Evolutionary conservation across 2,888 invertebrate genomes (phyloP).

Genomic region (Toxonevra muliebris): DNA sequence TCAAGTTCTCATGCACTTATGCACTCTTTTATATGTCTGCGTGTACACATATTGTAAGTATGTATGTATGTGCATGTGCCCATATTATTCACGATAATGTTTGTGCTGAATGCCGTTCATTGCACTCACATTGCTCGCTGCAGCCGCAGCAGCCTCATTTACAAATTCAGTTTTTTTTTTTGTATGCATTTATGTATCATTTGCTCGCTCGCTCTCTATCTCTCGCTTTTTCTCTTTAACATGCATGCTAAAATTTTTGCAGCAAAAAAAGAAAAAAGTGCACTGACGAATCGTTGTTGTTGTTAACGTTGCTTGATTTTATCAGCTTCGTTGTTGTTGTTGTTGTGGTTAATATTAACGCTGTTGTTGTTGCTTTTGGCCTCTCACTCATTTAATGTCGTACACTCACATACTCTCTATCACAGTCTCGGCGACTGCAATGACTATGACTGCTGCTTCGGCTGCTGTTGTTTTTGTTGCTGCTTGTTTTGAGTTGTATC

Average conservation of each 20-base stretch:
- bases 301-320: not conserved
- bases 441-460: conserved; percentile 15
- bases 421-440: too few relatives aligned
- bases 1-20: conserved; percentile 21
- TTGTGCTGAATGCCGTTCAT: conserved; percentile 61
- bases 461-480: conserved; percentile 37
- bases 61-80: conserved; percentile 8
- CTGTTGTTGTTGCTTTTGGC: not conserved
- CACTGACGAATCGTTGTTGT: not conserved
- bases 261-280: too few relatives aligned
- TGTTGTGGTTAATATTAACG: not conserved
- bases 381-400: too few relatives aligned
- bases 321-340: not conserved
- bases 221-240: too few relatives aligned
- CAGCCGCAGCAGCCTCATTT: not conserved
- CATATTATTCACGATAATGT: conserved; percentile 12
- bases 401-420: too few relatives aligned
- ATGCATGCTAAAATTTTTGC: too few relatives aligned
- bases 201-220: too few relatives aligned
- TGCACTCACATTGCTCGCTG: conserved; percentile 51
- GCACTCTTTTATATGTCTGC: too few relatives aligned
- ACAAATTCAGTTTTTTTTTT: not conserved
- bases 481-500: conserved; percentile 24
- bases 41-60: not conserved
- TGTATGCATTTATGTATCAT: not conserved